phyloP scores from a whole-genome alignment of 2,797 vertebrate species.

The Balearica regulorum region DNA sequence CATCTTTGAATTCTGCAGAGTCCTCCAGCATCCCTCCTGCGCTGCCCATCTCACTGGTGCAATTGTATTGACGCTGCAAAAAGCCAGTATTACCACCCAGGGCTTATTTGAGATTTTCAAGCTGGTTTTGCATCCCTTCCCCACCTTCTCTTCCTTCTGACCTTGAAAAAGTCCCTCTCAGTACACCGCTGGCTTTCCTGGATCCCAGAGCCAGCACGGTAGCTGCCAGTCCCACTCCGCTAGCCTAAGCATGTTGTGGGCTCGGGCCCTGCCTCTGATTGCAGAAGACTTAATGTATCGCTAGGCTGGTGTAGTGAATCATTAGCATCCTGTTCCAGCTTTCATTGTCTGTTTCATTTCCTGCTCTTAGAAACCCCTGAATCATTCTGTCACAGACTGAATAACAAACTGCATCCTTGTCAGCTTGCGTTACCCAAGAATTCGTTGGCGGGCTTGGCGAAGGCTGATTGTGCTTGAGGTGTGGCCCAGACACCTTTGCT shows the following conservation, averaged over 20 bases:
- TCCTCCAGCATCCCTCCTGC: not conserved
- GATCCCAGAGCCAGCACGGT: not conserved
- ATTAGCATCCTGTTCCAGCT: slow-evolving; percentile 66
- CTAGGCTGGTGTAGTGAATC: slow-evolving; percentile 63
- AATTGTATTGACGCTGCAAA: not conserved
- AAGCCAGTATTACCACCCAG: not conserved
- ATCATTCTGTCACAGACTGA: slow-evolving; percentile 59
- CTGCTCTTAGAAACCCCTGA: slow-evolving; percentile 66
- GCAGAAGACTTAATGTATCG: slow-evolving; percentile 58
- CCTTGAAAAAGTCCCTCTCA: not conserved
- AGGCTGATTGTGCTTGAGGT: not conserved
- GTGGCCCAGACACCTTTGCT: not conserved
- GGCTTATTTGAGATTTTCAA: not conserved
- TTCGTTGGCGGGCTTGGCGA: slow-evolving; percentile 14
- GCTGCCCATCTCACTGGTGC: not conserved
- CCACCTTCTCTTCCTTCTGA: not conserved
- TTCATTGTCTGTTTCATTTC: slow-evolving; percentile 68
- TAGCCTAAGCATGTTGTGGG: slow-evolving; percentile 20
- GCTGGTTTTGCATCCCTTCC: not conserved
- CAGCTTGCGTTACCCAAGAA: slow-evolving; percentile 39
- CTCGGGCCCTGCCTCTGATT: not conserved
- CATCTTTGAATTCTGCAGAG: not conserved
- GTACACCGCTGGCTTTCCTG: not conserved
- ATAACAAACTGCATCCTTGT: slow-evolving; percentile 53
- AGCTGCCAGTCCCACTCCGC: not conserved